Evolutionary conservation across 2,888 invertebrate genomes (phyloP), one percentile per base, ranked within the genome.

Genomic region (Oscheius sp.): DNA sequence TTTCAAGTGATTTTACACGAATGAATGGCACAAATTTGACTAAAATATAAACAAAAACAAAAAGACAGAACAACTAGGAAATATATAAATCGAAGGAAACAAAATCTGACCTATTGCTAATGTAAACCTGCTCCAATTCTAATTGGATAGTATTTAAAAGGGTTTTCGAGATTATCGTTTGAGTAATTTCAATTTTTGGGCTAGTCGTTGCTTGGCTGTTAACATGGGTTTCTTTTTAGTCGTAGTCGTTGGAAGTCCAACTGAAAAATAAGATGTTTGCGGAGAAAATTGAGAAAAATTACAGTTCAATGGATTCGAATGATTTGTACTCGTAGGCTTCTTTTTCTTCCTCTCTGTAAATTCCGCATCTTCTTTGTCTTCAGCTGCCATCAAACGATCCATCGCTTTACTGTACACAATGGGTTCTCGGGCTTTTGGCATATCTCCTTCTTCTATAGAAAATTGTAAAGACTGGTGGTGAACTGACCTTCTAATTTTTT

Each of bases 141-240:
- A n/a, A n/a, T n/a, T n/a, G n/a, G n/a, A n/a, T n/a, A n/a, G n/a
- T n/a, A n/a, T n/a, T 41, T 41, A 4, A 12, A 41, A 41, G 12
- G 4, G 14, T 8, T 14, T 14, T 14, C 36, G 36, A 14, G 36
- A 14, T 14, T 12, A 41, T 12, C 20, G 14, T 20, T 12, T 41
- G n/a, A 41, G 20, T 2, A 68, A 26, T 22, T 41, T 41, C 44
- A 71, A 28, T 22, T 45, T 61, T 24, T 26, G 44, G 47, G 71
- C 68, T 17, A 68, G 51, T 41, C 66, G 61, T 20, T 70, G 70
- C 36, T 67, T 70, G 12, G 67, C 62, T n/a, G 67, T 70, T 24
- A 49, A 12, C 20, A 30, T n/a, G 24, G 64, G 47, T 26, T 47
- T 63, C 62, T 63, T 63, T 32, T 66, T 56, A 32, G 47, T 33